phyloP scores from a whole-genome alignment of 2,797 vertebrate species.

The Sylvilagus floridanus region DNA sequence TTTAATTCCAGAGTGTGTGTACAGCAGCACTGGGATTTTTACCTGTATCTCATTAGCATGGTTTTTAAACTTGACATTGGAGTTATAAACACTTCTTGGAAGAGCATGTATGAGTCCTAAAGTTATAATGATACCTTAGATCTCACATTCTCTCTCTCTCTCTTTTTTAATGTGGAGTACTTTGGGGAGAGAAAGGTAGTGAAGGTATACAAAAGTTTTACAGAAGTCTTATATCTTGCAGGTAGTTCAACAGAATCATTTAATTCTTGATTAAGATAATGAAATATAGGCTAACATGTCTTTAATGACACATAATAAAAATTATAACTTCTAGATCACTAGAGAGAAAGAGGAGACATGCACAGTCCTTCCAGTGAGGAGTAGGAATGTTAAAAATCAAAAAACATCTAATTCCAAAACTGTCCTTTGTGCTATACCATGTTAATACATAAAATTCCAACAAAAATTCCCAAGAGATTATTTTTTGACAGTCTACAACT shows the following conservation, averaged over 20 bases:
- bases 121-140: not conserved
- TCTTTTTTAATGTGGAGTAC: not conserved
- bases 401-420: not conserved
- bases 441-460: not conserved
- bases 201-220: not conserved
- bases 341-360: not conserved
- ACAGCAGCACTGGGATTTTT: not conserved
- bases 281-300: not conserved
- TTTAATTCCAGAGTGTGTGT: not conserved
- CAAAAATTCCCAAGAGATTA: not conserved
- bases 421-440: not conserved
- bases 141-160: not conserved
- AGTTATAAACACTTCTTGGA: not conserved
- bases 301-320: not conserved
- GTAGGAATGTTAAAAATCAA: not conserved
- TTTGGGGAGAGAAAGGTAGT: not conserved
- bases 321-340: not conserved
- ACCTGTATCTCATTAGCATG: not conserved
- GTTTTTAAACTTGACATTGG: not conserved
- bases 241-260: not conserved
- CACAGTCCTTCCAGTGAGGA: not conserved
- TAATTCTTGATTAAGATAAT: not conserved
- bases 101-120: not conserved
- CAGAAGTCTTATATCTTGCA: not conserved
- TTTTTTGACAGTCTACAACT: not conserved